phyloP scores from a whole-genome alignment of 35 echinoderm and acorn worm genomes.

The Strongylocentrotus purpuratus region DNA sequence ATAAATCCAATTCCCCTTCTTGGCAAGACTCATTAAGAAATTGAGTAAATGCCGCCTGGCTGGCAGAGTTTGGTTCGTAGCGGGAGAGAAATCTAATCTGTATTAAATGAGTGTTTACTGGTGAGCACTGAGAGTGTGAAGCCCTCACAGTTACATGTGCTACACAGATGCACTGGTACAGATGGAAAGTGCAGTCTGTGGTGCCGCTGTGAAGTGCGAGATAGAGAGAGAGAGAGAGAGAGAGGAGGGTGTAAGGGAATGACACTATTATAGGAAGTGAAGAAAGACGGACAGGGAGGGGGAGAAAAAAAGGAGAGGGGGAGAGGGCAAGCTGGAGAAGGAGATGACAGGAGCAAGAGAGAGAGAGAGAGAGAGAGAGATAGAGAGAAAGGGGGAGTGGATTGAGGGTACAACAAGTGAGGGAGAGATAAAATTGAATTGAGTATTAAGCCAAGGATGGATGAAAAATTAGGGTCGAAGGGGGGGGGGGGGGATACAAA shows the following conservation, averaged over 20 bases:
- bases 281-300: background rate
- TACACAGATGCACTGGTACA: background rate
- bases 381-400: background rate
- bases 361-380: too few species aligned
- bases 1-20: slow-evolving; percentile 4
- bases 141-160: background rate
- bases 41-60: background rate
- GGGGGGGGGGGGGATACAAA: background rate
- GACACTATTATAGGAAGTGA: background rate
- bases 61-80: background rate
- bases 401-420: background rate
- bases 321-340: too few species aligned
- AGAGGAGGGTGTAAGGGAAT: background rate
- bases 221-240: background rate
- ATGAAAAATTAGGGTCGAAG: background rate
- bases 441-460: background rate
- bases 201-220: background rate
- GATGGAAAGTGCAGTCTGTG: background rate
- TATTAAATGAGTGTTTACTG: background rate
- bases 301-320: too few species aligned
- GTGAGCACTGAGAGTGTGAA: background rate
- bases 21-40: background rate
- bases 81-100: slow-evolving; percentile 13
- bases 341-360: too few species aligned
- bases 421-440: background rate